These are phyloP conservation scores for Agrypnia vestita DNA, from an alignment of 1,140 invertebrate genomes.

Conservation along the genomic window DNA sequence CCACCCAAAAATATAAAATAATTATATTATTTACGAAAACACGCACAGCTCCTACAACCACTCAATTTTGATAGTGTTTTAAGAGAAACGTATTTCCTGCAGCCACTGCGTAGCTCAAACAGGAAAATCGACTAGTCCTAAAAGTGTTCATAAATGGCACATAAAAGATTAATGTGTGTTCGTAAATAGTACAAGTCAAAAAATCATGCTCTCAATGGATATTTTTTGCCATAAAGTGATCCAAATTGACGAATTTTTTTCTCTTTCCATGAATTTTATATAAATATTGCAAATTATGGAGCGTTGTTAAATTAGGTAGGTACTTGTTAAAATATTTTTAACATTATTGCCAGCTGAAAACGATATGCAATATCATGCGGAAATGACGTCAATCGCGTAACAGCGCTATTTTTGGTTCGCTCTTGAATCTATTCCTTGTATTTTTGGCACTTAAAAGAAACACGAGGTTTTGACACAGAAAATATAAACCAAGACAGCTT, in stretches of 20 bases:
- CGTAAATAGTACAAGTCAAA: slow-evolving; percentile 20
- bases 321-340: not conserved
- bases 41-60: slow-evolving; percentile 30
- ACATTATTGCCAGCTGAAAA: slow-evolving; percentile 38
- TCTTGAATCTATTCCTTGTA: slow-evolving; percentile 53
- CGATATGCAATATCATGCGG: slow-evolving; percentile 58
- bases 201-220: slow-evolving; percentile 53
- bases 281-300: not conserved
- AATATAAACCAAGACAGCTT: slow-evolving; percentile 5
- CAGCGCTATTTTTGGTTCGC: slow-evolving; percentile 61
- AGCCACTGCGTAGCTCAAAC: slow-evolving; percentile 64
- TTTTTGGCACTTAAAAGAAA: slow-evolving; percentile 58
- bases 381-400: slow-evolving; percentile 53
- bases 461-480: slow-evolving; percentile 58
- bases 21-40: slow-evolving; percentile 51
- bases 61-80: slow-evolving; percentile 24
- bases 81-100: slow-evolving; percentile 57
- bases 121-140: slow-evolving; percentile 73
- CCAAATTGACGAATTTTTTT: slow-evolving; percentile 6
- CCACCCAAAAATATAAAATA: slow-evolving; percentile 48
- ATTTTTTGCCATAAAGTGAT: slow-evolving; percentile 34
- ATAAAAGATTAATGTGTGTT: slow-evolving; percentile 31
- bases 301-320: not conserved
- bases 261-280: not conserved
- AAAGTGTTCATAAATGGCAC: slow-evolving; percentile 66